Percentiles rank a stretch among this genome's conserved stretches.
phyloP scores from a whole-genome alignment of 2,888 invertebrate genomes.

The Dicyrtomina minuta region DNA sequence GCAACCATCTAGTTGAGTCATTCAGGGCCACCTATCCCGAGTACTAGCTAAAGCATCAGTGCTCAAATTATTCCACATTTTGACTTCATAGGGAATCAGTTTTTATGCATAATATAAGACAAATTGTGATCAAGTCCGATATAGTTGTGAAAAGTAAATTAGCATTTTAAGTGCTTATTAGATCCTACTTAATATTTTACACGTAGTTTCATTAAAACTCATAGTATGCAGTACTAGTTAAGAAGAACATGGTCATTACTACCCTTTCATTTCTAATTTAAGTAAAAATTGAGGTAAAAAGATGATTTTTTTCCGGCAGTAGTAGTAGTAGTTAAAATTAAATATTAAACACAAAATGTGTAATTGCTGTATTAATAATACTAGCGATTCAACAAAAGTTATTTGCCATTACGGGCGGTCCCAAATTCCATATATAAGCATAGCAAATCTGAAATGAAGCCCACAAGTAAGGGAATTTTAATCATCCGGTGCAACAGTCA shows the following conservation, averaged over 20 bases:
- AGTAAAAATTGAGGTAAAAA: constrained; percentile 10
- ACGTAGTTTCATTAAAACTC: background rate
- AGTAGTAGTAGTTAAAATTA: no score
- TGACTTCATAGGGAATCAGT: no score
- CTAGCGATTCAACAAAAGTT: no score
- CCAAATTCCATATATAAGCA: no score
- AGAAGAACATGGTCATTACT: background rate
- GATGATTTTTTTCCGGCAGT: no score
- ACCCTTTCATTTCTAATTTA: constrained; percentile 2
- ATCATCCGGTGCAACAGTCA: no score
- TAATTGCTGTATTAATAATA: no score
- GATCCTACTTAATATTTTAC: background rate
- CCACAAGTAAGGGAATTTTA: no score
- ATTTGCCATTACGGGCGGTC: no score
- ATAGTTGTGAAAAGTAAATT: background rate
- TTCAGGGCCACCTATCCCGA: constrained; percentile 24
- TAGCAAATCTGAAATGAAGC: no score
- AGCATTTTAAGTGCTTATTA: background rate
- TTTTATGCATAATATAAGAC: no score
- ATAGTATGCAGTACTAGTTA: background rate
- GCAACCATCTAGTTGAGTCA: constrained; percentile 17
- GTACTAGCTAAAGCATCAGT: constrained; percentile 1
- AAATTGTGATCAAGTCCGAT: background rate
- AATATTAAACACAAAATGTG: no score
- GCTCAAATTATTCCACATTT: constrained; percentile 2